phyloP scores from a whole-genome alignment of 2,888 invertebrate genomes.

The Gordius sp. region DNA sequence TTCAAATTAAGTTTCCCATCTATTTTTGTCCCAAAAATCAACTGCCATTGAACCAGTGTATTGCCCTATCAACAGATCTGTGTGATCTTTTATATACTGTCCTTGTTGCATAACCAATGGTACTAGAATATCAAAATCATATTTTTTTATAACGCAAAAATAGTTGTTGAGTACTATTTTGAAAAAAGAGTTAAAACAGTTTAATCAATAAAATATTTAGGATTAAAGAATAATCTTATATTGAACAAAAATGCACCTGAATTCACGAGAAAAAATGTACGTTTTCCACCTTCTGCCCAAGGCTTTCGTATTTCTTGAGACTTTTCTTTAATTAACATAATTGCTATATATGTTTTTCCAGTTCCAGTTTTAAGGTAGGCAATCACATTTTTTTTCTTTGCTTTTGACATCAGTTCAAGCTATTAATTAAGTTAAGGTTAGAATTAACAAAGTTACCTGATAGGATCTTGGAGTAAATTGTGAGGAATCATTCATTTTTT shows the following conservation, averaged over 20 bases:
- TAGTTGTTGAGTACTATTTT: too few species aligned
- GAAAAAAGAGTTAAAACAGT: too few species aligned
- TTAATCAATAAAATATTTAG: too few species aligned
- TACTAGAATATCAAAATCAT: slow-evolving; percentile 1
- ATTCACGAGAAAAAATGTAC: slow-evolving; percentile 29
- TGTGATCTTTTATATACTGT: slow-evolving; percentile 21
- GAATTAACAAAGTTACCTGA: too few species aligned
- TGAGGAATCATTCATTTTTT: too few species aligned
- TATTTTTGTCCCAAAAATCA: slow-evolving; percentile 41
- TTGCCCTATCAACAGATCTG: slow-evolving; percentile 38
- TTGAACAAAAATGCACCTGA: too few species aligned
- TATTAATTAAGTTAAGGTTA: too few species aligned
- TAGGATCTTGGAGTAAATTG: too few species aligned
- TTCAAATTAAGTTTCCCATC: slow-evolving; percentile 30
- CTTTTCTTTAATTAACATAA: slow-evolving; percentile 55
- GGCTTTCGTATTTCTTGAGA: slow-evolving; percentile 40
- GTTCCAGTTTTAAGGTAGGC: slow-evolving; percentile 70
- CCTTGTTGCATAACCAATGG: slow-evolving; percentile 7
- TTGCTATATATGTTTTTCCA: slow-evolving; percentile 73
- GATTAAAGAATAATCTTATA: too few species aligned
- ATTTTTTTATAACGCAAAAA: too few species aligned
- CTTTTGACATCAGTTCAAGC: slow-evolving; percentile 46
- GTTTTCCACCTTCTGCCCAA: slow-evolving; percentile 28
- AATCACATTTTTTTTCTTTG: slow-evolving; percentile 49
- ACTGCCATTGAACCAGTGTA: slow-evolving; percentile 48